Evolutionary conservation across 2,113 vertebrate genomes (phyloP).

Genomic region (Lasiurus cinereus): DNA sequence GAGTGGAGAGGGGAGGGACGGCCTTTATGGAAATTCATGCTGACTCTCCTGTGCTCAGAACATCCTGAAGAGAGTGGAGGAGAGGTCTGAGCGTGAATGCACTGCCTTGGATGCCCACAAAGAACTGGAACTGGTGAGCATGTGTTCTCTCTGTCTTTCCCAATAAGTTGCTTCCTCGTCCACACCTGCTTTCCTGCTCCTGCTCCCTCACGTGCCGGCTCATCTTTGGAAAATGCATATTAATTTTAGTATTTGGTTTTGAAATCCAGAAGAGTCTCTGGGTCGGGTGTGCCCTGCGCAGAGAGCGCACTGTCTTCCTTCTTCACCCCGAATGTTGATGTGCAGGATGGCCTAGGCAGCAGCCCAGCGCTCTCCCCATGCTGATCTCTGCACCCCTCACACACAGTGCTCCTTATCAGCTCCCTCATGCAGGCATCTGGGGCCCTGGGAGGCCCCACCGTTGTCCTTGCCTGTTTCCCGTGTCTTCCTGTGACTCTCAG

Average conservation of each 20-base stretch:
- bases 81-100: constrained; percentile 92
- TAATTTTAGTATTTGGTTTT: not conserved
- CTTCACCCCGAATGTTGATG: no score
- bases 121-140: constrained; percentile 94
- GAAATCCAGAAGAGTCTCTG: not conserved
- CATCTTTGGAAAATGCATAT: not conserved
- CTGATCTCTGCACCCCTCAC: not conserved
- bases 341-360: rapidly evolving
- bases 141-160: rapidly evolving
- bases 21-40: not conserved
- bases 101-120: constrained; percentile 95
- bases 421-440: not conserved
- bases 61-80: constrained; percentile 96
- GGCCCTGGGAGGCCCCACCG: rapidly evolving
- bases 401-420: not conserved
- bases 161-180: rapidly evolving
- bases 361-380: rapidly evolving
- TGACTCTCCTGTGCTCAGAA: constrained; percentile 87
- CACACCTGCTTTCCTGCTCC: rapidly evolving
- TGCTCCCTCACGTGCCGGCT: rapidly evolving
- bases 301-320: not conserved
- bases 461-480: not conserved
- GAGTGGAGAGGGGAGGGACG: rapidly evolving
- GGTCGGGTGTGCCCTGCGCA: not conserved
- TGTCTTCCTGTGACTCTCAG: rapidly evolving